Evolutionary conservation across 2,797 vertebrate species (phyloP).

Genomic region (Helostoma temminkii): DNA sequence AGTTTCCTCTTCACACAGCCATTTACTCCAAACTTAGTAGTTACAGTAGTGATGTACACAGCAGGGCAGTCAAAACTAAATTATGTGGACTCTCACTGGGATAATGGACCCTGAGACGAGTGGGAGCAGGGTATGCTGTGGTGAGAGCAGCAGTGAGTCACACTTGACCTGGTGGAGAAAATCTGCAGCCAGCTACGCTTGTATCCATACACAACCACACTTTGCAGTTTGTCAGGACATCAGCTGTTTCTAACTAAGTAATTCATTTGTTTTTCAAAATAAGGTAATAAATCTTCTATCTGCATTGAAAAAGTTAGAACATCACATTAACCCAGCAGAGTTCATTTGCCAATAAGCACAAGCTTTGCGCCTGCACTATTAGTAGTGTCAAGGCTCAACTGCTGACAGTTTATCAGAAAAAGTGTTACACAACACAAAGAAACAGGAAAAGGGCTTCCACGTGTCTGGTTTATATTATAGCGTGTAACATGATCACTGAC

Average conservation of each 20-base stretch:
- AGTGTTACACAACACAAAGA: background rate
- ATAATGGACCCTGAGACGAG: constrained; percentile 20
- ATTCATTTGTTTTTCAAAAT: background rate
- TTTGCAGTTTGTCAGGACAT: background rate
- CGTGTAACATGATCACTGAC: background rate
- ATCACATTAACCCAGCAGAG: background rate
- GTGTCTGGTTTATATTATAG: background rate
- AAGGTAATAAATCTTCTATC: background rate
- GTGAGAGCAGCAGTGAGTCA: constrained; percentile 37
- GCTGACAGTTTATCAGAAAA: background rate
- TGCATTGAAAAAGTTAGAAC: background rate
- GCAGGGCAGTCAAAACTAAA: background rate
- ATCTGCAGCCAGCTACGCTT: constrained; percentile 17
- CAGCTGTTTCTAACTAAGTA: background rate
- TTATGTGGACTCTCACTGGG: constrained; percentile 12
- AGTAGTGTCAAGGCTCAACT: no score
- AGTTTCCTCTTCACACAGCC: no score
- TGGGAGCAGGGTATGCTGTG: constrained; percentile 13
- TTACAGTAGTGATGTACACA: background rate
- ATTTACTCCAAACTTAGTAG: no score
- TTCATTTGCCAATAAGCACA: no score
- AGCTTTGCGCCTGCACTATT: background rate
- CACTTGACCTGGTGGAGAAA: constrained; percentile 31
- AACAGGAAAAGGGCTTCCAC: background rate
- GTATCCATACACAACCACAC: background rate